Evolutionary conservation across 2,797 vertebrate genomes (phyloP), one percentile per base, ranked within the genome.

Genomic region (Paguma larvata): DNA sequence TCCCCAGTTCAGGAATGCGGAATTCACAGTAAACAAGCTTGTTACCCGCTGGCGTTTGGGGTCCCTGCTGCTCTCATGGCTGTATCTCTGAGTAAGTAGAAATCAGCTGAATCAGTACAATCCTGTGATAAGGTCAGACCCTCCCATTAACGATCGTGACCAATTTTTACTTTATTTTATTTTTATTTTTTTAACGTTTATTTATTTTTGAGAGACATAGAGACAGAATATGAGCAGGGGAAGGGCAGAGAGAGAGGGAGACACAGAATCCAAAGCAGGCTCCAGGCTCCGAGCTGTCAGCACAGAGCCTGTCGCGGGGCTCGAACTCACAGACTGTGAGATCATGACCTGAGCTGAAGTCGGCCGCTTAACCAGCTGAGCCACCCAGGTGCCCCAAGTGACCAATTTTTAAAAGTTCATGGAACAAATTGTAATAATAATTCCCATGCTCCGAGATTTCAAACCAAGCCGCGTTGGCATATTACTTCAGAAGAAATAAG

Each of bases 41-140:
- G 99, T 95, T 99, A 99, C 96, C 99, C 99, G 0, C 98, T 99
- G 78, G 99, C 99, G 8, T 99, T 99, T 51, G 99, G 99, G 30
- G 99, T 99, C 86, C 99, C 99, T 46, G 99, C 99, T 44, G 98
- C 98, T 7, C 99, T 99, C 77, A 99, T 99, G 99, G 98, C 99
- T 89, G 30, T 99, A 8, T 56, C 99, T 70, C 98, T 99, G 15
- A 82, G 99, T 99, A 99, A 99, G 99, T 99, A 94, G 65, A 88
- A 75, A 72, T 56, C 25, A 27, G 11, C 13, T 67, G 59, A 77
- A 62, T 53, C 82, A 34, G 38, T 23, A 75, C 1, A 65, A 79
- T 46, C 56, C 16, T 38, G 0, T 9, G 8, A 67, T 67, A 18
- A 84, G 15, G 38, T 44, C 67, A 84, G 67, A 19, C 27, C 41